Percentiles rank a stretch among this genome's conserved stretches.
phyloP scores from a whole-genome alignment of 2,797 vertebrate species.

The Pelobates cultripes region DNA sequence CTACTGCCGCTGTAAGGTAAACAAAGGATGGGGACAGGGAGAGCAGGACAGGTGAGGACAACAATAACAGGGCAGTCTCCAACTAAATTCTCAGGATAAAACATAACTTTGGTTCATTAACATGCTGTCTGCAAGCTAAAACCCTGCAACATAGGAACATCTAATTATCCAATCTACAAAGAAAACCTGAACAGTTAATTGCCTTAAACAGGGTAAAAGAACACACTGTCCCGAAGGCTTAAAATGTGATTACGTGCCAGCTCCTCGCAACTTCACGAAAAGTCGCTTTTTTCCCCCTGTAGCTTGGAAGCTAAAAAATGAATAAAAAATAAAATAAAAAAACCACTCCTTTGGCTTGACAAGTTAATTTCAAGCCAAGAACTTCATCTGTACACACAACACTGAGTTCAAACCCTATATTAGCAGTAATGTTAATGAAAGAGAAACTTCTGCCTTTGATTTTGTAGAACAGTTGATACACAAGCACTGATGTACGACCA shows the following conservation, averaged over 20 bases:
- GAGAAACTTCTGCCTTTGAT: background rate
- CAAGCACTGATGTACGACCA: background rate
- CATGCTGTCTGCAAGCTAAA: background rate
- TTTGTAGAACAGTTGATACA: background rate
- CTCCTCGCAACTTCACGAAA: background rate
- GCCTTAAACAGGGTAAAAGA: constrained; percentile 15
- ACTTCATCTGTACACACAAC: background rate
- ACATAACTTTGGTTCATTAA: background rate
- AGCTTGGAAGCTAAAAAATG: background rate
- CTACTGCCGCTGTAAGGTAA: background rate
- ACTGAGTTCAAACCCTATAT: too few species aligned
- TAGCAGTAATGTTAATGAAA: background rate
- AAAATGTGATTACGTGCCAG: constrained; percentile 19
- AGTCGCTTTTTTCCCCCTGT: background rate
- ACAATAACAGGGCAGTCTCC: too few species aligned
- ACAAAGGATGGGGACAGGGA: constrained; percentile 2
- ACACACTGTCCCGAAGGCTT: constrained; percentile 34
- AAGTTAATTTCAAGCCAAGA: background rate
- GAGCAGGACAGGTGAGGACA: background rate
- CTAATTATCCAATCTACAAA: constrained; percentile 40
- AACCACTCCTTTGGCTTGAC: background rate
- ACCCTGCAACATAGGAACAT: constrained; percentile 21
- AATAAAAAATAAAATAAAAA: too few species aligned
- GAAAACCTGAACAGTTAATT: constrained; percentile 39
- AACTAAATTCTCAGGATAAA: constrained; percentile 1